A percentile compares a stretch with the other conserved stretches of the same genome.
These are phyloP conservation scores for Aricia agestis DNA, from an alignment of 1,140 invertebrate genomes.

Conservation along the genomic window DNA sequence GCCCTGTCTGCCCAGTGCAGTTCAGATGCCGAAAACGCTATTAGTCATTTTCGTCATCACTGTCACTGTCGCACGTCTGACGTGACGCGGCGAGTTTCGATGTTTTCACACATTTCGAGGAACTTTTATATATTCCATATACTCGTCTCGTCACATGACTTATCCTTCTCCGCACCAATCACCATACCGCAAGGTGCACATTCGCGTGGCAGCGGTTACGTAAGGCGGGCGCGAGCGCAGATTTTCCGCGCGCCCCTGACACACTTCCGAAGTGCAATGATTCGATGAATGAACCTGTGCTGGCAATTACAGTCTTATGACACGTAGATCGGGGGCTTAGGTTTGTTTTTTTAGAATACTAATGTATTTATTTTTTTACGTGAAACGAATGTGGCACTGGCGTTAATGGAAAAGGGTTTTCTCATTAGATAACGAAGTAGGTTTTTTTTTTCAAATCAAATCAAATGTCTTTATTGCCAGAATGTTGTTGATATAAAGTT, in stretches of 20 bases:
- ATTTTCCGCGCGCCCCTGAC: conserved; percentile 29
- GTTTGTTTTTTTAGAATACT: not conserved
- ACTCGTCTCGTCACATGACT: not conserved
- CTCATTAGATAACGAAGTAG: no score
- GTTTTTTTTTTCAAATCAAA: no score
- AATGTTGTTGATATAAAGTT: no score
- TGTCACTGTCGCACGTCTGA: no score
- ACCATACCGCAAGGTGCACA: no score
- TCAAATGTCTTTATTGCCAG: no score
- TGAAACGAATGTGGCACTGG: not conserved
- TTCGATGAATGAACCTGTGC: conserved; percentile 14
- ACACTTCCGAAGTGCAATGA: conserved; percentile 19
- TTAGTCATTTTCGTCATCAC: no score
- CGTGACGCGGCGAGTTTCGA: not conserved
- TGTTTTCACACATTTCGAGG: not conserved
- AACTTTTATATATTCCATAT: not conserved
- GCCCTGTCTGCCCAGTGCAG: no score
- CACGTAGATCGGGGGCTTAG: not conserved
- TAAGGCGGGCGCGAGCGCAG: conserved; percentile 26
- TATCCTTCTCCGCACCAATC: not conserved
- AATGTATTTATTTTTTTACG: not conserved
- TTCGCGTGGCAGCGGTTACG: conserved; percentile 20
- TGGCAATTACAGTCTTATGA: not conserved
- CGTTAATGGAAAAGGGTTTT: no score
- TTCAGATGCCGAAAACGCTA: no score